These are phyloP conservation scores for Cynopterus brachyotis DNA, from an alignment of 2,113 vertebrate genomes.

Conservation along the genomic window DNA sequence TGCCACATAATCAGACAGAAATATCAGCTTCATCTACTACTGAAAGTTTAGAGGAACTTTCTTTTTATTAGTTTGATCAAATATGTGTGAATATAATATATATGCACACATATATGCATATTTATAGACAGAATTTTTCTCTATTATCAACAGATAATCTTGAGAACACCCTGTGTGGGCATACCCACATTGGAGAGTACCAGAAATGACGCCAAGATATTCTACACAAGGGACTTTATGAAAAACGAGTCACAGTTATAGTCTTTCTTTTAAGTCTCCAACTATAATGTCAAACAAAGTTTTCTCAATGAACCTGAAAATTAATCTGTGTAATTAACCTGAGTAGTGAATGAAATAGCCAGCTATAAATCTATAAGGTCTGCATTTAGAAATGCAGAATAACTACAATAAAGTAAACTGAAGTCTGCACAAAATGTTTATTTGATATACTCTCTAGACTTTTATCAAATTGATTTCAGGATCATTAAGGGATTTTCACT, in stretches of 20 bases:
- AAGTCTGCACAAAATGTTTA: not conserved
- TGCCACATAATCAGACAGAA: not conserved
- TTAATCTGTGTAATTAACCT: not conserved
- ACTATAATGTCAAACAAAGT: not conserved
- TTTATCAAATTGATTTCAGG: conserved; percentile 32
- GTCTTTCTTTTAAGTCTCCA: conserved; percentile 11
- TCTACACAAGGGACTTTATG: not conserved
- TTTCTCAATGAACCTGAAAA: not conserved
- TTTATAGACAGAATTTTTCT: not conserved
- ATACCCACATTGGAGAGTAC: not conserved
- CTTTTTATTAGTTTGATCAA: not conserved
- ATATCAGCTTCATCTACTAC: not conserved
- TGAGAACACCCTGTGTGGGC: too few species aligned
- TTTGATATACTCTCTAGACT: not conserved
- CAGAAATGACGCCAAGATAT: not conserved
- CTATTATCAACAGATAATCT: not conserved
- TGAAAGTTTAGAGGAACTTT: not conserved
- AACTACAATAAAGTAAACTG: not conserved
- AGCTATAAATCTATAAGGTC: not conserved
- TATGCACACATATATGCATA: not conserved
- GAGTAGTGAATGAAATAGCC: not conserved
- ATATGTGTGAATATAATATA: not conserved
- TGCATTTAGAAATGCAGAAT: not conserved
- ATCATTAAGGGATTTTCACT: not conserved
- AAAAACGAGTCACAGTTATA: not conserved